These are phyloP conservation scores for Cephus spinipes DNA, from an alignment of 2,888 invertebrate genomes.

Conservation along the genomic window DNA sequence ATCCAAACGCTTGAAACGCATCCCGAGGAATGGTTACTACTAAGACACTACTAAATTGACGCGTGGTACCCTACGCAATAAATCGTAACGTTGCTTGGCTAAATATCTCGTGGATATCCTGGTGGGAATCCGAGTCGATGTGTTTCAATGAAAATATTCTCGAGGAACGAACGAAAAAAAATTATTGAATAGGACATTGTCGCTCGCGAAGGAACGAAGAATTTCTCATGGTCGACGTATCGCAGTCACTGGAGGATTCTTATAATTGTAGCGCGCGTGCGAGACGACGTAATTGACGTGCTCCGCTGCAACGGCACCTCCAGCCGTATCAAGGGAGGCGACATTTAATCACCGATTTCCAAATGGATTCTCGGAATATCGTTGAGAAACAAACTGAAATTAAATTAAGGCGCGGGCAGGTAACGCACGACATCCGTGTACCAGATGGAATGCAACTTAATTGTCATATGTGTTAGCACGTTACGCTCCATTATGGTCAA, in stretches of 20 bases:
- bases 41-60: not conserved
- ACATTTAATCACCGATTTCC: constrained; percentile 41
- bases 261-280: not conserved
- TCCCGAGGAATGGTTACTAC: not conserved
- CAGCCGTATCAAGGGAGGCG: constrained; percentile 16
- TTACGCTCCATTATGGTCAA: not conserved
- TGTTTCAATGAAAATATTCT: not conserved
- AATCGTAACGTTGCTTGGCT: not conserved
- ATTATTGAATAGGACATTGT: not conserved
- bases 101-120: not conserved
- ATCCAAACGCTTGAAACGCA: not conserved
- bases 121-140: not conserved
- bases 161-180: not conserved
- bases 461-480: not conserved
- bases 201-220: not conserved
- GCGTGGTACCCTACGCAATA: not conserved
- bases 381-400: constrained; percentile 44
- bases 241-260: not conserved
- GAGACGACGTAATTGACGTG: constrained; percentile 1
- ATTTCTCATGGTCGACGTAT: not conserved
- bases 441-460: constrained; percentile 4
- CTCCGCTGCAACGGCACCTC: not conserved
- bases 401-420: constrained; percentile 33
- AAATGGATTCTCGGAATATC: constrained; percentile 48
- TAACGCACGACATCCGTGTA: not conserved